Conservation (phyloP, 2,113 vertebrate species). For the Catagonus wagneri region DNA sequence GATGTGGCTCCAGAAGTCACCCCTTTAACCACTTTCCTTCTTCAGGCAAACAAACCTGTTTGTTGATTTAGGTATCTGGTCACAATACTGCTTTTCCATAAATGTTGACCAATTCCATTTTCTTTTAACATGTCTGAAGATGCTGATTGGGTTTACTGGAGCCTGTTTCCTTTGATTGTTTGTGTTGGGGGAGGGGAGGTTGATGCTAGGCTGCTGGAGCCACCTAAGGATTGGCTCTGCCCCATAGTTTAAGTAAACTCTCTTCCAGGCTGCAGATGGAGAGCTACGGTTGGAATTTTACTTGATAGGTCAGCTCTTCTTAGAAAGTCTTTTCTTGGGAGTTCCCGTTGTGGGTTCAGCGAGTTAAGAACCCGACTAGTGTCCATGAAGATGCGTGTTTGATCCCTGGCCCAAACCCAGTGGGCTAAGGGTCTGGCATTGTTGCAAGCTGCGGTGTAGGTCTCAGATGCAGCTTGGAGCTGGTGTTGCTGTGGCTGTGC, state of each 20-base stretch:
- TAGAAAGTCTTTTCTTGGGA: neutral
- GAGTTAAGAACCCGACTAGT: too few relatives aligned
- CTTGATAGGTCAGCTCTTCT: neutral
- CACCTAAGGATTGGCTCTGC: neutral
- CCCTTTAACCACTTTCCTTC: neutral
- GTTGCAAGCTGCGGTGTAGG: too few relatives aligned
- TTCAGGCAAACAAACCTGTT: neutral
- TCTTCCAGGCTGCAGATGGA: neutral
- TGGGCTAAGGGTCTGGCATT: too few relatives aligned
- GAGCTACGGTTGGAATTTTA: neutral
- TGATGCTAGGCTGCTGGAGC: neutral
- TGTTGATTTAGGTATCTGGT: constrained; percentile 3
- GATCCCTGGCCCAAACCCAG: too few relatives aligned
- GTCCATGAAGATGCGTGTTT: too few relatives aligned
- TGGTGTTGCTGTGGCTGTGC: too few relatives aligned
- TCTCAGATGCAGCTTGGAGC: too few relatives aligned
- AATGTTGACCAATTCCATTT: neutral
- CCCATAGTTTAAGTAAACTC: neutral
- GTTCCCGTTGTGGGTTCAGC: too few relatives aligned
- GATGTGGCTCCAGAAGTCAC: neutral
- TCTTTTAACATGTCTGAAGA: neutral
- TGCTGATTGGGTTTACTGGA: neutral
- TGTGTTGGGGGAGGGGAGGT: neutral
- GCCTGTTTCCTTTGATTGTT: neutral
- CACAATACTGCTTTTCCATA: neutral